phyloP scores from a whole-genome alignment of 2,113 vertebrate genomes.

The Saimiri boliviensis region DNA sequence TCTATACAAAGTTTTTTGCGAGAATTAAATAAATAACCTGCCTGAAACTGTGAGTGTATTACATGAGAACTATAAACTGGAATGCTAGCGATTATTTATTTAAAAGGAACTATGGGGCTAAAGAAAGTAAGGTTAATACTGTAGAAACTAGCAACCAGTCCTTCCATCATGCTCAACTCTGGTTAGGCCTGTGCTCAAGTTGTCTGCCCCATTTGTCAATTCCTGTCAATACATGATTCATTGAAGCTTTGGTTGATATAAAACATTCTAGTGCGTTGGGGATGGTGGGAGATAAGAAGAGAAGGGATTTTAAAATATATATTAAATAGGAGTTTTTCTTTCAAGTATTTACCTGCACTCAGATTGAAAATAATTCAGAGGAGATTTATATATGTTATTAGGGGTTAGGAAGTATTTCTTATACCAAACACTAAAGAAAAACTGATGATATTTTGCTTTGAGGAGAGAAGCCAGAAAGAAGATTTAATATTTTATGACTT shows the following conservation, averaged over 20 bases:
- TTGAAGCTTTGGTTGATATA: not conserved
- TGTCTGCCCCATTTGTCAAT: not conserved
- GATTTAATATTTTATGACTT: not conserved
- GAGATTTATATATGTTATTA: not conserved
- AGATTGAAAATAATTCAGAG: conserved; percentile 20
- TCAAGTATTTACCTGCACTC: not conserved
- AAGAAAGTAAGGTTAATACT: not conserved
- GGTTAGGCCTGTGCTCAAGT: not conserved
- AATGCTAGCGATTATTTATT: not conserved
- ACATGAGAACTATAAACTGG: not conserved
- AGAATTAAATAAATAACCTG: not conserved
- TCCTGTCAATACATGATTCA: not conserved
- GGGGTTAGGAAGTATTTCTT: not conserved
- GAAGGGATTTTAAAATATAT: not conserved
- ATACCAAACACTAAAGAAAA: not conserved
- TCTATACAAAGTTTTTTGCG: not conserved
- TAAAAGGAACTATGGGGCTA: not conserved
- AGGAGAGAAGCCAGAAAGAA: not conserved
- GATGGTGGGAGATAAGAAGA: not conserved
- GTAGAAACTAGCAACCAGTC: no score
- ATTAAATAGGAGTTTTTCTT: not conserved
- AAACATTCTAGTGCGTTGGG: not conserved
- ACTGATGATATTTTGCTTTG: not conserved
- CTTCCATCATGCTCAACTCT: not conserved
- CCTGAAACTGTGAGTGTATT: not conserved